Conservation (phyloP, 23 tunicate species). For the Halocynthia aurantium region DNA sequence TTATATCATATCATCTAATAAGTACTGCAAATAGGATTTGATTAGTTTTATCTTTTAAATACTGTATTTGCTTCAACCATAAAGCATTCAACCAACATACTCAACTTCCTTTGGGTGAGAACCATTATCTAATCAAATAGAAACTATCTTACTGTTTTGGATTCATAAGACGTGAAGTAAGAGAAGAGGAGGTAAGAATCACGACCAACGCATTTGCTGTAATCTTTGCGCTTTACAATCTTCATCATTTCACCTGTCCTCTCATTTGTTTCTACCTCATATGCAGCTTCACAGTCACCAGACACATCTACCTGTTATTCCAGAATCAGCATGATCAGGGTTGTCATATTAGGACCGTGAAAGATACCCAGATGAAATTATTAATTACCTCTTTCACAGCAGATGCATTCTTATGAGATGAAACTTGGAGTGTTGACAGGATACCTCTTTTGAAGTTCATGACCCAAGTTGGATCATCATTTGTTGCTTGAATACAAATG, state of each 20-base stretch:
- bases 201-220: constrained; percentile 54
- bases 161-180: constrained; percentile 60
- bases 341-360: too few relatives aligned
- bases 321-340: not conserved
- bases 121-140: not conserved
- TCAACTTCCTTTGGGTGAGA: not conserved
- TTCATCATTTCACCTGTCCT: not conserved
- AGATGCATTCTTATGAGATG: constrained; percentile 29
- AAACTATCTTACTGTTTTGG: constrained; percentile 55
- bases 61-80: too few relatives aligned
- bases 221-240: constrained; percentile 51
- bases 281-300: constrained; percentile 62
- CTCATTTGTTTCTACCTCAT: constrained; percentile 18
- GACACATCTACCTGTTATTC: constrained; percentile 53
- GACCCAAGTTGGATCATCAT: constrained; percentile 85
- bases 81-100: too few relatives aligned
- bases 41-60: too few relatives aligned
- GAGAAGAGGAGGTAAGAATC: constrained; percentile 64
- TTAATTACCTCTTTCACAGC: constrained; percentile 40
- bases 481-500: constrained; percentile 44
- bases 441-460: constrained; percentile 84
- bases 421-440: constrained; percentile 60
- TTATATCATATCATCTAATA: too few relatives aligned
- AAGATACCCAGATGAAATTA: not conserved
- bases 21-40: too few relatives aligned